Conservation (phyloP, 2,888 invertebrate species). For the Nomada ruficornis region DNA sequence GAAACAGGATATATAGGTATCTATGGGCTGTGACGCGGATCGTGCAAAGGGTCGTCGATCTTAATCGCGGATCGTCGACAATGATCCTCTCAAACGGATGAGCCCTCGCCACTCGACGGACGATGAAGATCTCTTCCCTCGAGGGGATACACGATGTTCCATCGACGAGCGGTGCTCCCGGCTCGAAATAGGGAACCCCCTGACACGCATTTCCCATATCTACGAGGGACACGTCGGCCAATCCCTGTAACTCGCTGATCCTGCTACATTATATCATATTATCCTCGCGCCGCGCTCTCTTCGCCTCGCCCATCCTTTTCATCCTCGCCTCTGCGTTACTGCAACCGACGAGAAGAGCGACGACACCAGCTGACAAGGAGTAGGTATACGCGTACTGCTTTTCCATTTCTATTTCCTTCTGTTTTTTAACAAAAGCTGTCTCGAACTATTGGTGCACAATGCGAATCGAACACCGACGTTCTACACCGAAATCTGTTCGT, state of each 20-base stretch:
- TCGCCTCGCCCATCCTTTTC: constrained; percentile 46
- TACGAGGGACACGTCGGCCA: constrained; percentile 55
- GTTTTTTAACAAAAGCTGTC: no score
- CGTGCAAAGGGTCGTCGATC: constrained; percentile 76
- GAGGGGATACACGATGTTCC: constrained; percentile 74
- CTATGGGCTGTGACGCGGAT: constrained; percentile 66
- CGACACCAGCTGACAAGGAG: constrained; percentile 22
- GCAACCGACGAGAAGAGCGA: neutral
- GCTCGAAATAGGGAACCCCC: constrained; percentile 49
- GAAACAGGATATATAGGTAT: constrained; percentile 49
- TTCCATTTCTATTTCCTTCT: neutral
- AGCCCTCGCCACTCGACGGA: constrained; percentile 75
- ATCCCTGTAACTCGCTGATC: constrained; percentile 44
- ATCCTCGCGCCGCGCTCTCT: constrained; percentile 34
- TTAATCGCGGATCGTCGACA: constrained; percentile 79
- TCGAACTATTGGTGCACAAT: fast-evolving
- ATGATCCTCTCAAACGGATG: constrained; percentile 81
- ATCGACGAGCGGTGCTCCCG: constrained; percentile 27
- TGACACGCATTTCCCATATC: constrained; percentile 67
- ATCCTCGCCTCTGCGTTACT: neutral
- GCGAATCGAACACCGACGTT: no score
- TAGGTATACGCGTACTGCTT: neutral
- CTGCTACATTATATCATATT: constrained; percentile 51
- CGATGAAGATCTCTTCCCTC: constrained; percentile 71
- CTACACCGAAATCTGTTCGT: no score